Evolutionary conservation across 2,113 vertebrate species (phyloP).

Genomic region (Colinus virginianus): DNA sequence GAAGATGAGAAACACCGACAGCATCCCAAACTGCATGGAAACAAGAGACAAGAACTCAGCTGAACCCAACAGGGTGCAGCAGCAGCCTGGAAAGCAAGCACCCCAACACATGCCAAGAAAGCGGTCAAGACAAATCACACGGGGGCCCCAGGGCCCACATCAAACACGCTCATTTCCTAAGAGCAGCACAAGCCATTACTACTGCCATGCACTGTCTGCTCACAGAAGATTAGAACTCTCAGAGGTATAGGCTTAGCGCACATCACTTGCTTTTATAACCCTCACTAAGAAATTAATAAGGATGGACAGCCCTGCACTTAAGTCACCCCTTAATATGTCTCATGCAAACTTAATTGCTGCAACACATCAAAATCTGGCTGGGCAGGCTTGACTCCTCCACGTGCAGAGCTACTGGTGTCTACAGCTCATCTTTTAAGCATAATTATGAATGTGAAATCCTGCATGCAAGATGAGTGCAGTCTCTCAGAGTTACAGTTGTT

Average conservation of each 20-base stretch:
- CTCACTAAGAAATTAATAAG: not conserved
- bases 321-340: not conserved
- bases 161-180: not conserved
- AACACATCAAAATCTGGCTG: not conserved
- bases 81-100: not conserved
- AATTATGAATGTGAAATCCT: not conserved
- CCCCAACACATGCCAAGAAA: not conserved
- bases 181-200: fast-evolving
- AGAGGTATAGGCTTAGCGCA: not conserved
- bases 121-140: not conserved
- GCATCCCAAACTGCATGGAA: not conserved
- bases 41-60: not conserved
- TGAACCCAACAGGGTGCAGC: not conserved
- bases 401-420: not conserved
- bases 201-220: not conserved
- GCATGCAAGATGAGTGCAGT: not conserved
- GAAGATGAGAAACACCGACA: constrained; percentile 22
- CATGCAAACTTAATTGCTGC: not conserved
- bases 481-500: constrained; percentile 15
- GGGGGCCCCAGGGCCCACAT: not conserved
- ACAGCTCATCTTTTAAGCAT: not conserved
- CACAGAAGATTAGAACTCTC: not conserved
- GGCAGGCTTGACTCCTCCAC: not conserved
- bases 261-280: not conserved
- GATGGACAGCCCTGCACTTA: not conserved